Conservation (phyloP, 2,113 vertebrate species). For the Micromys minutus region DNA sequence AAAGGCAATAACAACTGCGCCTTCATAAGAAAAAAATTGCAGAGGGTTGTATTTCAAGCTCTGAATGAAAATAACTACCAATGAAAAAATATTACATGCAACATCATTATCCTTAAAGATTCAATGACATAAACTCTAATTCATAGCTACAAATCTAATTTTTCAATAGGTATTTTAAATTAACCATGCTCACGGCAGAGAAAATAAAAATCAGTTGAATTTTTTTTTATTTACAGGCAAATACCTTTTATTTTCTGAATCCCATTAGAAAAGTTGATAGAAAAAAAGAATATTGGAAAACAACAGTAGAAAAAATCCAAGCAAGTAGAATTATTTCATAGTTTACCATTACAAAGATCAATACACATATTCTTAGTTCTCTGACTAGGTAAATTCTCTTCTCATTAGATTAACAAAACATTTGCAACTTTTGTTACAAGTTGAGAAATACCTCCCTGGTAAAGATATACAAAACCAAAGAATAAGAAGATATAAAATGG, state of each 20-base stretch:
- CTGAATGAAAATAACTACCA: background rate
- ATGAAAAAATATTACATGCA: background rate
- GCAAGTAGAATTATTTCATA: background rate
- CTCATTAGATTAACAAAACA: background rate
- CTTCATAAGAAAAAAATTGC: no score
- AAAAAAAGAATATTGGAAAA: no score
- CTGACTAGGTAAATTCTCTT: background rate
- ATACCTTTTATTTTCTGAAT: background rate
- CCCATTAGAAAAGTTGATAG: background rate
- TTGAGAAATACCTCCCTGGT: background rate
- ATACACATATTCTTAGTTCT: background rate
- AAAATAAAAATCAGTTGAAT: background rate
- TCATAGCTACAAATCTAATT: background rate
- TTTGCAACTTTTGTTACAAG: background rate
- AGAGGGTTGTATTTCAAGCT: background rate
- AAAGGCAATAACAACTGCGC: no score
- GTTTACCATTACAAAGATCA: background rate
- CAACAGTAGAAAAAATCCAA: background rate
- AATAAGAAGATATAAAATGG: background rate
- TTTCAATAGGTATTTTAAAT: background rate
- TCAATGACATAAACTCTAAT: background rate
- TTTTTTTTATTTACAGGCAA: background rate
- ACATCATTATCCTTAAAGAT: background rate
- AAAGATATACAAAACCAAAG: background rate
- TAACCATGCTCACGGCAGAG: background rate